Conservation (phyloP, 2,797 vertebrate species). For the Masticophis lateralis region DNA sequence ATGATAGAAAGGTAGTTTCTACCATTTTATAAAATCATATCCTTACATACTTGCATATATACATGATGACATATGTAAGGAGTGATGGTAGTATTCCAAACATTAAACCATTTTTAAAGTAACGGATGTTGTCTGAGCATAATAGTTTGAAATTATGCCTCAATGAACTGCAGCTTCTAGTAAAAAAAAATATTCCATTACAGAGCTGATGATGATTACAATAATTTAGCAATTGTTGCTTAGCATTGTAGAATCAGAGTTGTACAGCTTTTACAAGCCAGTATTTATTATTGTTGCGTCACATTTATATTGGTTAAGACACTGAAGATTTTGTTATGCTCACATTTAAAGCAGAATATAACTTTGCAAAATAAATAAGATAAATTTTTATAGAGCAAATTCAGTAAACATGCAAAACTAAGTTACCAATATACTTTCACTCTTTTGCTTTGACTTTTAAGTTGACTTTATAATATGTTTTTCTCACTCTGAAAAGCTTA, state of each 20-base stretch:
- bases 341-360: neutral
- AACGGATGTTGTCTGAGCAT: neutral
- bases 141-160: neutral
- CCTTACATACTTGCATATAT: neutral
- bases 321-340: neutral
- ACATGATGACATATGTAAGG: neutral
- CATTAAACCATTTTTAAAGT: neutral
- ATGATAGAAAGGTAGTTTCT: slow-evolving; percentile 22
- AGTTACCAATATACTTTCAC: neutral
- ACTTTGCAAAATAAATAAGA: neutral
- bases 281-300: neutral
- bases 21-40: neutral
- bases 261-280: neutral
- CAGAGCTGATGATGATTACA: neutral
- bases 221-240: neutral
- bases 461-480: neutral
- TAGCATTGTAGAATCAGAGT: neutral
- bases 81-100: neutral
- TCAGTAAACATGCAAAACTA: neutral
- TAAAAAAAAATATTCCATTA: neutral
- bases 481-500: neutral
- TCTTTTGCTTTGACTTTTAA: neutral
- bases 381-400: neutral
- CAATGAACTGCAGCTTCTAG: neutral
- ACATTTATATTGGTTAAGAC: neutral